These are phyloP conservation scores for Lutra lutra DNA, from an alignment of 2,797 vertebrate genomes.

Conservation along the genomic window DNA sequence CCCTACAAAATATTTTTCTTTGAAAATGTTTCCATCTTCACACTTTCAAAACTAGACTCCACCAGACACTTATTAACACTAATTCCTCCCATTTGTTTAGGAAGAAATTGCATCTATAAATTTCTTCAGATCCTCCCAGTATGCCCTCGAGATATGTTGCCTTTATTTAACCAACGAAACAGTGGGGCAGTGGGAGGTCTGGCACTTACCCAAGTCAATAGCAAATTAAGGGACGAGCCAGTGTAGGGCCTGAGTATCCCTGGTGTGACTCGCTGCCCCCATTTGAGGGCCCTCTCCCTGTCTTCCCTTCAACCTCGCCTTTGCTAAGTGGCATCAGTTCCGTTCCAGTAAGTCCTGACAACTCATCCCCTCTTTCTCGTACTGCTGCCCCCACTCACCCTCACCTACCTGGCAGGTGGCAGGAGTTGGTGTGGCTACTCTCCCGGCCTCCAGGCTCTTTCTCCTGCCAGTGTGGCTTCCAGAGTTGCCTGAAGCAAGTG, in stretches of 20 bases:
- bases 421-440: not conserved
- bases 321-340: not conserved
- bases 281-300: not conserved
- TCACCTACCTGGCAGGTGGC: not conserved
- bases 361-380: rapidly evolving
- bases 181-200: not conserved
- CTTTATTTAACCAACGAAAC: not conserved
- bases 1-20: not conserved
- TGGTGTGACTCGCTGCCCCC: too few relatives aligned
- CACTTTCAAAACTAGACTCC: not conserved
- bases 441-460: not conserved
- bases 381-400: too few relatives aligned
- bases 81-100: not conserved
- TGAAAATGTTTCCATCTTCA: not conserved
- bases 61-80: not conserved
- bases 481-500: not conserved
- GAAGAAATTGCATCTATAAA: not conserved
- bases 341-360: not conserved
- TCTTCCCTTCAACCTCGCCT: not conserved
- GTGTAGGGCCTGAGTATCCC: not conserved
- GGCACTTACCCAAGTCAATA: not conserved
- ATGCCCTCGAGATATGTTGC: not conserved
- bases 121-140: not conserved
- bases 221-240: not conserved
- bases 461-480: not conserved